Base-by-base conservation (phyloP, 2,797 vertebrate genomes). In the Scarus forsteni region DNA sequence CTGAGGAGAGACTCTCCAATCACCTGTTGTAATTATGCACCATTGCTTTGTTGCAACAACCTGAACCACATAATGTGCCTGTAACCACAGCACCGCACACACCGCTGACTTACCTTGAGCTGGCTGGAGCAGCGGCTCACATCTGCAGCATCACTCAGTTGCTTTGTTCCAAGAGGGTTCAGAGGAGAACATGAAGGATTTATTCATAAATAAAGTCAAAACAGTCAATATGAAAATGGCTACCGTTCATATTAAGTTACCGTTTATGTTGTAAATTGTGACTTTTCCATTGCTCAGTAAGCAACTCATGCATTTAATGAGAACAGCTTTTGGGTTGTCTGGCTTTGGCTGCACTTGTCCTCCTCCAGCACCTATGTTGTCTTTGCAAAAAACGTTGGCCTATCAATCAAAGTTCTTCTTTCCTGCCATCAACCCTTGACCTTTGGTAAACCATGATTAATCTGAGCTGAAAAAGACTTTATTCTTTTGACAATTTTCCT, bases 1-100 rank as follows among this genome's bases (percentile, higher is more conserved):
- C 15, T 60, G 78, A 81, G 75, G 73, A 77, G 77, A 85, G 81
- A 72, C 80, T 74, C 50, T 62, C 74, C 73, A 78, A 75, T 79
- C 83, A 58, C 85, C 85, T 89, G 87, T 89, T 83, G 83, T 87
- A 86, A 90, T 89, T 88, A 88, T 60, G 81, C 68, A 38, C 71
- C 56, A 43, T 73, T 77, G 77, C 81, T 85, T 80, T 79, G 81
- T 76, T 83, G 80, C 79, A 68, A 77, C 86, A 83, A 66, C 53
- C 65, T 39, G 55, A 68, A 81, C 83, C 85, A 61, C 79, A 87
- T 73, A 66, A 86, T 77, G 80, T 43, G 46, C 53, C 55, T 56
- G 58, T 51, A 60, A 84, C 72, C 78, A 27, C 78, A 56, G 67
- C 75, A 53, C 66, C 79, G 67, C 75, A 59, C 58, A 60, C 77